Evolutionary conservation across 2,888 invertebrate genomes (phyloP).

Genomic region (Ophion ventricosus): DNA sequence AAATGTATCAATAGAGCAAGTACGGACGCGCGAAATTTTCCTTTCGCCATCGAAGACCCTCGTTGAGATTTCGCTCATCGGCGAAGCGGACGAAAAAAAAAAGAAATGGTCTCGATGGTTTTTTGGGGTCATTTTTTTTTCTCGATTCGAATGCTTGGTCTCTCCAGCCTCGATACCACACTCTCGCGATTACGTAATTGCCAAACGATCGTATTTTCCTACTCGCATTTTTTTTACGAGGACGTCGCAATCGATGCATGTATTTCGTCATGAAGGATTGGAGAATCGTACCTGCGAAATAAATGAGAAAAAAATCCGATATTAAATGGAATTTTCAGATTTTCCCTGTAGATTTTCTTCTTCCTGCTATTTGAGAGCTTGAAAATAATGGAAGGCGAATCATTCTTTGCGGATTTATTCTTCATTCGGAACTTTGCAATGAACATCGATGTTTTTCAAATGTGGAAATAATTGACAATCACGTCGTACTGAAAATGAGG

Average conservation of each 20-base stretch:
- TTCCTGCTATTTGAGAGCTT: not conserved
- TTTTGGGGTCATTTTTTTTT: slow-evolving; percentile 15
- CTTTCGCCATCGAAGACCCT: not conserved
- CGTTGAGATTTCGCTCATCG: not conserved
- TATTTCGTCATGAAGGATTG: slow-evolving; percentile 44
- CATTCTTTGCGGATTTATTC: too few species aligned
- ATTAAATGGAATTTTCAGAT: not conserved
- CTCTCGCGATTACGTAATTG: slow-evolving; percentile 58
- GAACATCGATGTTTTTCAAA: too few species aligned
- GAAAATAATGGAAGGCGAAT: too few species aligned
- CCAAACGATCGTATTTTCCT: slow-evolving; percentile 6
- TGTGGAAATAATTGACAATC: too few species aligned
- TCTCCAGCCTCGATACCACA: slow-evolving; percentile 23
- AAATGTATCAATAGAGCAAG: not conserved
- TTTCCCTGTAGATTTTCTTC: not conserved
- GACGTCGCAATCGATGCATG: slow-evolving; percentile 23
- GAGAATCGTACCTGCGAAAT: not conserved
- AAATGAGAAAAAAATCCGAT: not conserved
- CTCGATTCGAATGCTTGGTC: slow-evolving; percentile 3
- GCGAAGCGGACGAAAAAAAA: slow-evolving; percentile 10
- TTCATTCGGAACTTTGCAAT: too few species aligned
- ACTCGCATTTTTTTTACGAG: slow-evolving; percentile 23
- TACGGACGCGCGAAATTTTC: not conserved
- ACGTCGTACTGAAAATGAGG: too few species aligned
- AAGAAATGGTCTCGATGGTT: not conserved